A percentile compares a stretch with the other conserved stretches of the same genome.
These are phyloP conservation scores for Mellivora capensis DNA, from an alignment of 2,113 vertebrate species.

Conservation along the genomic window DNA sequence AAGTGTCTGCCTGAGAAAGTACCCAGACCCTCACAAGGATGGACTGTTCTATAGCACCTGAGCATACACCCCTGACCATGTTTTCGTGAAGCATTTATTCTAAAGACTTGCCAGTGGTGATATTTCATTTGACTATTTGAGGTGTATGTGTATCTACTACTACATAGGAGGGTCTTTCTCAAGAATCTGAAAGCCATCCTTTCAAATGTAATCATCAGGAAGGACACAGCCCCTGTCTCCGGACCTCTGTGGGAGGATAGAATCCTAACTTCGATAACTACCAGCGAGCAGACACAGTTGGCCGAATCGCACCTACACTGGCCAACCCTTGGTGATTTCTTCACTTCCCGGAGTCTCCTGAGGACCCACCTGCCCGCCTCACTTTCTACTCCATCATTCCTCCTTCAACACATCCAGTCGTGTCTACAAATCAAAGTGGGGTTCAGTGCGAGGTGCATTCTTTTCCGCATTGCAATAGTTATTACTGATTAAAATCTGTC, in stretches of 20 bases:
- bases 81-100: not conserved
- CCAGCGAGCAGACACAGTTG: not conserved
- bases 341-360: not conserved
- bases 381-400: not conserved
- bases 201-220: not conserved
- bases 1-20: not conserved
- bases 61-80: not conserved
- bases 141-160: not conserved
- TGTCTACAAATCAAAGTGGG: not conserved
- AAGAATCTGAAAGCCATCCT: not conserved
- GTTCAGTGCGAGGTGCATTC: not conserved
- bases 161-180: not conserved
- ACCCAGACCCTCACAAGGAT: not conserved
- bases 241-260: not conserved
- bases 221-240: not conserved
- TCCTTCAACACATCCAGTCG: not conserved
- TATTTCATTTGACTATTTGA: not conserved
- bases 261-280: not conserved
- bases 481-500: not conserved
- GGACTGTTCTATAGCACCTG: not conserved
- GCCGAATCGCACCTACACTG: rapidly evolving
- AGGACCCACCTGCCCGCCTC: not conserved
- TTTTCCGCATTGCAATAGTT: not conserved
- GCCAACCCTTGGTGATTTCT: not conserved
- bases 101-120: not conserved